A percentile compares a stretch with the other conserved stretches of the same genome.
phyloP scores from a whole-genome alignment of 2,797 vertebrate genomes.

The Spatula versicolor region DNA sequence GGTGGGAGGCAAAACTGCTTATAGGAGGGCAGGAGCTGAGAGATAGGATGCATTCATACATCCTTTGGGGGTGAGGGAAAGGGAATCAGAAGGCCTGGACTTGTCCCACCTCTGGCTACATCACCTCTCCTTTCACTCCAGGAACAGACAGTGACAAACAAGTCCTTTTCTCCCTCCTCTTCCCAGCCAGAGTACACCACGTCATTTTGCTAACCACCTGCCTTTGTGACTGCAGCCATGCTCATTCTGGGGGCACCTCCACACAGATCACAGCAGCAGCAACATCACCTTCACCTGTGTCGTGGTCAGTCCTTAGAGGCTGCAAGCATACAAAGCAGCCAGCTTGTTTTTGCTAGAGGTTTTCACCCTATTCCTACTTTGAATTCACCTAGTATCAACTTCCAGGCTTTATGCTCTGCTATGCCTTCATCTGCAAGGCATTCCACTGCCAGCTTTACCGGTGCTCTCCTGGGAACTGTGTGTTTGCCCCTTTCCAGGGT shows the following conservation, averaged over 20 bases:
- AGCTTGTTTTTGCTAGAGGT: not conserved
- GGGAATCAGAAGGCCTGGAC: not conserved
- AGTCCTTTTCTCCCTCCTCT: not conserved
- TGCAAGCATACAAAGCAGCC: not conserved
- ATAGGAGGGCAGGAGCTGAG: not conserved
- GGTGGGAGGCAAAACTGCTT: not conserved
- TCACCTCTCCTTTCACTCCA: not conserved
- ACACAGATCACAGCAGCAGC: not conserved
- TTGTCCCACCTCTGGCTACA: not conserved
- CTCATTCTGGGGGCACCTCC: not conserved
- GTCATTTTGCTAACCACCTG: not conserved
- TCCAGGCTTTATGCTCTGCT: not conserved
- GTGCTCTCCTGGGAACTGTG: not conserved
- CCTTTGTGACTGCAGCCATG: not conserved
- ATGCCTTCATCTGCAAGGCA: not conserved
- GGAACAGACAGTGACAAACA: not conserved
- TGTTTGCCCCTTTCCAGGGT: conserved; percentile 23
- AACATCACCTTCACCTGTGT: fast-evolving
- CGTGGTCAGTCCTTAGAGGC: not conserved
- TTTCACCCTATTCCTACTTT: not conserved
- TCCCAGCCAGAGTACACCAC: not conserved
- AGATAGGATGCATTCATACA: not conserved
- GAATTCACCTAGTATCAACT: not conserved
- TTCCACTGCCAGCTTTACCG: not conserved
- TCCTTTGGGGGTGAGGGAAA: not conserved